Base-by-base conservation (phyloP, 2,888 invertebrate genomes). In the Spodoptera exigua region DNA sequence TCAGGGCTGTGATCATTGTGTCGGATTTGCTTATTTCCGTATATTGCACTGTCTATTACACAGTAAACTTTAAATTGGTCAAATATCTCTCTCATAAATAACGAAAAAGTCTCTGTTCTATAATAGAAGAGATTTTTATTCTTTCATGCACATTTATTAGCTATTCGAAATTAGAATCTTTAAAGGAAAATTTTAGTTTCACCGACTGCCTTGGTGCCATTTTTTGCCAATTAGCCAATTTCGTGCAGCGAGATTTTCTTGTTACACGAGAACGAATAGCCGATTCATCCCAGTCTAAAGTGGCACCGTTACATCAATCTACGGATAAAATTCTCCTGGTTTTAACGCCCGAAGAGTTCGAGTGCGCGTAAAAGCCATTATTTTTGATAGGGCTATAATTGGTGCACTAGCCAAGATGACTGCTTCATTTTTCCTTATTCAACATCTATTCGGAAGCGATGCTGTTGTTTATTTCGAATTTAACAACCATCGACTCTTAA, bases 321-420 rank as follows among this genome's bases (percentile, higher is more conserved):
- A 51, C 46, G 51, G 39, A 58, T 46, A 46, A 61, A 71, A 62
- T 56, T 54, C 58, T 39, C 51, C 54, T 27, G 51, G 12, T 55
- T 57, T 67, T 68, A 47, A 44, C 53, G 55, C 32, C 18, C 45
- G 56, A 76, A 70, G 52, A 57, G 60, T 58, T 73, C 37, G 53
- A 64, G 58, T 60, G 53, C 62, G 57, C 66, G 61, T 55, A 56
- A 60, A 44, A 60, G 47, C 72, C 76, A 76, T 79, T 83, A 81
- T 83, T 82, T 85, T 86, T 80, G 79, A 79, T 81, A 76, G 80
- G 58, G 61, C 61, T 69, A 72, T 86, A 87, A 88, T 87, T 87
- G 85, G 84, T 71, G 78, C 81, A 77, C 80, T 84, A 70, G 57
- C 66, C 65, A 70, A 80, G 74, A 78, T 71, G 68, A 70, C 73